Conservation (phyloP, 2,888 invertebrate genomes). For the Stegana nigrithorax region DNA sequence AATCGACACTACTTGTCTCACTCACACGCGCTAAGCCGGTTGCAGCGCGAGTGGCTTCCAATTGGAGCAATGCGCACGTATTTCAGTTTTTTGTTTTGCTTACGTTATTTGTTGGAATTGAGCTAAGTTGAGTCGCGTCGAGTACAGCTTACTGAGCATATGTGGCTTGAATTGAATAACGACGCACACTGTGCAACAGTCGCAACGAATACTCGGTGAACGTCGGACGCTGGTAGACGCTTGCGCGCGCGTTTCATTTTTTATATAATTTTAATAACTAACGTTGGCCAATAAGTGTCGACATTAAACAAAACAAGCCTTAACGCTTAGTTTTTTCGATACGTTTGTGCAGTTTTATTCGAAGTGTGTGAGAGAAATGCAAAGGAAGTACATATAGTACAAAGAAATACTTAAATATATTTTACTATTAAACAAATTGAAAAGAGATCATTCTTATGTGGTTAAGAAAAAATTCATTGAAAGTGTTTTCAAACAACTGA, state of each 20-base stretch:
- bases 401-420: neutral
- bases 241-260: slow-evolving; percentile 42
- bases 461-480: too few species aligned
- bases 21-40: slow-evolving; percentile 20
- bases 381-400: neutral
- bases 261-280: neutral
- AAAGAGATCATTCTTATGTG: too few species aligned
- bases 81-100: slow-evolving; percentile 55
- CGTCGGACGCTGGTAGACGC: slow-evolving; percentile 33
- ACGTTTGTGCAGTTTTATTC: too few species aligned
- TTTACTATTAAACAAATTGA: too few species aligned
- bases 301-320: too few species aligned
- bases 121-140: slow-evolving; percentile 21
- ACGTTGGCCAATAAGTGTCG: too few species aligned
- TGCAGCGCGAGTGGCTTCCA: slow-evolving; percentile 42
- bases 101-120: slow-evolving; percentile 48
- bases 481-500: too few species aligned
- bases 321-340: too few species aligned
- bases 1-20: slow-evolving; percentile 27
- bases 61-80: slow-evolving; percentile 48
- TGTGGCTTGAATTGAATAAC: neutral
- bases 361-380: too few species aligned
- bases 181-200: slow-evolving; percentile 37
- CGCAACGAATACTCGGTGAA: slow-evolving; percentile 30
- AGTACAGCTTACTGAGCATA: neutral